Conservation (phyloP, 2,797 vertebrate species). For the Sebastes goodei region DNA sequence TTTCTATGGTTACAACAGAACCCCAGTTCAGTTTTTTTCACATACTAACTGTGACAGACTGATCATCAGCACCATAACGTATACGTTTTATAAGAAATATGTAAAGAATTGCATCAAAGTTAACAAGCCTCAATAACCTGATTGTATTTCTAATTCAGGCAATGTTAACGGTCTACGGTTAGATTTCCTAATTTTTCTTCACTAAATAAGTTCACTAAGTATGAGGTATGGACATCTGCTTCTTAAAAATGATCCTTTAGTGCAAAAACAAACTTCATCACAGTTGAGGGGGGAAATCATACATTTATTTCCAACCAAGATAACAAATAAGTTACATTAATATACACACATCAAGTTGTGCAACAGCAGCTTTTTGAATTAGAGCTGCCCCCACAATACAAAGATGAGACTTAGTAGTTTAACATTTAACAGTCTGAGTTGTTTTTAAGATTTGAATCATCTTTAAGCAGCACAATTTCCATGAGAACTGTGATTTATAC, state of each 20-base stretch:
- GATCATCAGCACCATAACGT: background rate
- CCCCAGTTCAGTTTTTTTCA: background rate
- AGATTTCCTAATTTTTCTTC: background rate
- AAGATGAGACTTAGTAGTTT: background rate
- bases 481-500: background rate
- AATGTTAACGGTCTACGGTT: background rate
- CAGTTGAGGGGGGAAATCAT: background rate
- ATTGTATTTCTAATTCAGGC: background rate
- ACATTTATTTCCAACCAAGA: conserved; percentile 37
- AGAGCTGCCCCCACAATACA: background rate
- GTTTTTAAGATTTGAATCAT: background rate
- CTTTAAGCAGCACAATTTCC: background rate
- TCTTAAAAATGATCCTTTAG: background rate
- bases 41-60: background rate
- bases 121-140: background rate
- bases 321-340: conserved; percentile 30
- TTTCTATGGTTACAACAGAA: background rate
- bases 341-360: conserved; percentile 11
- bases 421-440: background rate
- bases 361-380: background rate
- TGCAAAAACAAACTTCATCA: background rate
- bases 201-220: background rate
- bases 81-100: background rate
- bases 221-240: background rate
- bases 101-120: background rate